These are phyloP conservation scores for Callinectes sapidus DNA, from an alignment of 2,888 invertebrate genomes.

Conservation along the genomic window DNA sequence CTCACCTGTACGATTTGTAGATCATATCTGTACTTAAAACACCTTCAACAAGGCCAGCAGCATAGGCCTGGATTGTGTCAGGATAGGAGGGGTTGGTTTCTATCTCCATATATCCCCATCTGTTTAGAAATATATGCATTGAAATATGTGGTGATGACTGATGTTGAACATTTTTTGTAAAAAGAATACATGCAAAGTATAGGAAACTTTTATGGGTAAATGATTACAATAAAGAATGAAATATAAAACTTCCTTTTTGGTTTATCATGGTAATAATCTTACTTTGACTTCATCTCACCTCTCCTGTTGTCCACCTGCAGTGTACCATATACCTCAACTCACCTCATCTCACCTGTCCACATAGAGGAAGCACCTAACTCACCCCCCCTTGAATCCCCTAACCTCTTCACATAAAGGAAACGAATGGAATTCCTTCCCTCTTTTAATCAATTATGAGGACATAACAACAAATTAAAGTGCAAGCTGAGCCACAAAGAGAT, in stretches of 20 bases:
- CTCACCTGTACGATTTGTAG: constrained; percentile 82
- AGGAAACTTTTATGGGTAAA: background rate
- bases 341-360: too few relatives aligned
- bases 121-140: constrained; percentile 46
- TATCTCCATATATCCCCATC: constrained; percentile 89
- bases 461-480: too few relatives aligned
- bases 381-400: too few relatives aligned
- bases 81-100: constrained; percentile 85
- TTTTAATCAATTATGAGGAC: too few relatives aligned
- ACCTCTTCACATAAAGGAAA: too few relatives aligned
- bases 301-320: too few relatives aligned
- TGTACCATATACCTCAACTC: too few relatives aligned
- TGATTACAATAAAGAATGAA: background rate
- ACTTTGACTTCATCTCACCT: too few relatives aligned
- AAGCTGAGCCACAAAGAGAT: too few relatives aligned
- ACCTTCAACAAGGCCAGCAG: constrained; percentile 90
- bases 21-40: constrained; percentile 88
- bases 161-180: background rate
- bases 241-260: background rate
- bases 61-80: constrained; percentile 89
- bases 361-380: too few relatives aligned
- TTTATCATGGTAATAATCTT: too few relatives aligned
- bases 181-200: background rate
- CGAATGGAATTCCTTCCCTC: too few relatives aligned
- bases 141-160: background rate